Evolutionary conservation across 1,140 invertebrate species (phyloP).

Genomic region (Melipona quadrifasciata): DNA sequence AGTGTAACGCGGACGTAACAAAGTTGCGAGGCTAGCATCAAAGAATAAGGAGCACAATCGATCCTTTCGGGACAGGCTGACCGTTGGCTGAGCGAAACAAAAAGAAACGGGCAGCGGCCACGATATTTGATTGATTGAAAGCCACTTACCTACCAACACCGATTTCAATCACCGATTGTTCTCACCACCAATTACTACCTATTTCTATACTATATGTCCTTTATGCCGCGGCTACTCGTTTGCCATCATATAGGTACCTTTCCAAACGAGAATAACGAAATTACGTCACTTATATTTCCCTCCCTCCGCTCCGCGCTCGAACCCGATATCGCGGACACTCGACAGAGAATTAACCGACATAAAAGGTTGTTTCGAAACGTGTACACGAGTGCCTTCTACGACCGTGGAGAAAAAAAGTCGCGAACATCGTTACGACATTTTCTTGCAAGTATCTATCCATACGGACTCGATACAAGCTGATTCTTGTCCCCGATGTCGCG

Average conservation of each 20-base stretch:
- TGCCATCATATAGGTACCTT: neutral
- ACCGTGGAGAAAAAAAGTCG: conserved; percentile 49
- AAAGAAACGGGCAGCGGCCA: neutral
- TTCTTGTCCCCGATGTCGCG: conserved; percentile 53
- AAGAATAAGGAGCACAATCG: neutral
- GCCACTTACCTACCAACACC: neutral
- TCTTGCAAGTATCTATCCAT: conserved; percentile 41
- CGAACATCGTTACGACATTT: conserved; percentile 62
- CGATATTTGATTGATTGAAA: conserved; percentile 16
- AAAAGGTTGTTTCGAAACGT: conserved; percentile 54
- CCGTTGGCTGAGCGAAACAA: neutral
- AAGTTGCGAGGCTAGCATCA: neutral
- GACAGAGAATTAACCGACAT: conserved; percentile 40
- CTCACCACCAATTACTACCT: conserved; percentile 10
- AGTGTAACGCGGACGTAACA: neutral
- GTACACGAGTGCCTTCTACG: conserved; percentile 35
- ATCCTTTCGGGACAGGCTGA: neutral
- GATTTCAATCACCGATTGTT: conserved; percentile 23
- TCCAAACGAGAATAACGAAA: conserved; percentile 18
- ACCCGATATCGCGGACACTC: neutral
- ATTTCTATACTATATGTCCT: neutral
- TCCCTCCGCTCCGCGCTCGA: neutral
- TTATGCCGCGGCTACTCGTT: neutral
- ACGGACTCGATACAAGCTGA: conserved; percentile 45
- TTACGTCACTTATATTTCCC: conserved; percentile 31